Percentiles rank a stretch among this genome's conserved stretches.
These are phyloP conservation scores for Cecidostiba fungosa DNA, from an alignment of 2,888 invertebrate species.

Conservation along the genomic window DNA sequence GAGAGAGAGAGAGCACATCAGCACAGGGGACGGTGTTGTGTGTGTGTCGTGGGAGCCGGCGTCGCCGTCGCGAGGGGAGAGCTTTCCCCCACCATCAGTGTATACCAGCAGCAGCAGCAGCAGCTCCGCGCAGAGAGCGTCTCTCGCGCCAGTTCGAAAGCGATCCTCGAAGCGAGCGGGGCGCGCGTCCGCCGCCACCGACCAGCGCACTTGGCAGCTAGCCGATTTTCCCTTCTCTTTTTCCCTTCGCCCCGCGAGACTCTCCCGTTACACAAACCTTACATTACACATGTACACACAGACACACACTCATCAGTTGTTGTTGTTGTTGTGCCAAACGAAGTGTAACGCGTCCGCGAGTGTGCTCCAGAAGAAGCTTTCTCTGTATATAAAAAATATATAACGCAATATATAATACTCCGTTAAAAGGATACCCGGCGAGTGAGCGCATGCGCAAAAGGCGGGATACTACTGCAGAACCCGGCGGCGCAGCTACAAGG, in stretches of 20 bases:
- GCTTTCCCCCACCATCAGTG: neutral
- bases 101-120: neutral
- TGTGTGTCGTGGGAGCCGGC: slow-evolving; percentile 54
- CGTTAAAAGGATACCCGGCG: neutral
- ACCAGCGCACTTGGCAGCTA: slow-evolving; percentile 21
- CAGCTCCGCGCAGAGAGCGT: slow-evolving; percentile 12
- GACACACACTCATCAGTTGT: neutral
- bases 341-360: neutral
- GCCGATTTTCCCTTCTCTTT: slow-evolving; percentile 45
- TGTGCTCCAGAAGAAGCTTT: neutral
- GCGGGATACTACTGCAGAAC: neutral
- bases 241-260: slow-evolving; percentile 41
- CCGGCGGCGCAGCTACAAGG: slow-evolving; percentile 10
- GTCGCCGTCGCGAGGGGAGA: slow-evolving; percentile 5
- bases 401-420: neutral
- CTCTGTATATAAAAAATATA: neutral
- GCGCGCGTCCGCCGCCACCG: slow-evolving; percentile 34
- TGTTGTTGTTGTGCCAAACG: no score
- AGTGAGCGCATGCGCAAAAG: slow-evolving; percentile 9
- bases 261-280: neutral
- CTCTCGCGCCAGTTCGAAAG: slow-evolving; percentile 39
- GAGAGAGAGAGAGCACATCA: neutral
- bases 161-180: slow-evolving; percentile 60
- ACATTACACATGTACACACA: neutral
- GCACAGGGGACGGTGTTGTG: neutral